Percentiles rank a stretch among this genome's conserved stretches.
Conservation (phyloP, 2,888 invertebrate species). For the Falcaria lacertinaria region DNA sequence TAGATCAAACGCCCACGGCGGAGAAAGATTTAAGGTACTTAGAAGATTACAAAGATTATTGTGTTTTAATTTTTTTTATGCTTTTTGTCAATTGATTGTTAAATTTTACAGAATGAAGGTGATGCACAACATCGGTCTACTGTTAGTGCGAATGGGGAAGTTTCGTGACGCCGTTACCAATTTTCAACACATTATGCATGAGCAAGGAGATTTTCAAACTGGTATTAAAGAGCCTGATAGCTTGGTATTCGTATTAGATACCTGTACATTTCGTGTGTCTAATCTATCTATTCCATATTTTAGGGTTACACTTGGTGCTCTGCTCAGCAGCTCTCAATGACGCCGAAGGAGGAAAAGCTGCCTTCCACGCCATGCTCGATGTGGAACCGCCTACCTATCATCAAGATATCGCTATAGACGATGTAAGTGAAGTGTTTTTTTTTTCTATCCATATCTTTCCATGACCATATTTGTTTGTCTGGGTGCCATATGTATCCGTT, state of each 20-base stretch:
- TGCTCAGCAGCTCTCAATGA: conserved; percentile 95
- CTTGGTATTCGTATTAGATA: background rate
- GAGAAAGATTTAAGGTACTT: conserved; percentile 95
- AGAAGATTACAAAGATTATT: background rate
- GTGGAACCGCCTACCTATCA: conserved; percentile 82
- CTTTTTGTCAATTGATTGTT: background rate
- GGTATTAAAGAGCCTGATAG: too few species aligned
- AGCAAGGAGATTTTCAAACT: conserved; percentile 92
- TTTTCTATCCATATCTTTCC: too few species aligned
- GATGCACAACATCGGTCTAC: conserved; percentile 97
- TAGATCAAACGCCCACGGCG: conserved; percentile 96
- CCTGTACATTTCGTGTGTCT: background rate
- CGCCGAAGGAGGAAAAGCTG: conserved; percentile 94
- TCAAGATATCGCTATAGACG: conserved; percentile 66
- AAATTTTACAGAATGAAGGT: conserved; percentile 89
- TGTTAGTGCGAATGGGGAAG: conserved; percentile 97
- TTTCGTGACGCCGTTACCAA: conserved; percentile 97
- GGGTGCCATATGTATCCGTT: too few species aligned
- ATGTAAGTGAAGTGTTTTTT: too few species aligned
- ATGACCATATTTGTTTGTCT: too few species aligned
- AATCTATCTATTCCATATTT: conserved; percentile 2
- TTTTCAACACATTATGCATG: conserved; percentile 99
- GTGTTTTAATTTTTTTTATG: background rate
- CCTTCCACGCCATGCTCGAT: conserved; percentile 93
- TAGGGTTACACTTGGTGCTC: conserved; percentile 92